Evolutionary conservation across 2,113 vertebrate genomes (phyloP).

Genomic region (Phyllostomus discolor): DNA sequence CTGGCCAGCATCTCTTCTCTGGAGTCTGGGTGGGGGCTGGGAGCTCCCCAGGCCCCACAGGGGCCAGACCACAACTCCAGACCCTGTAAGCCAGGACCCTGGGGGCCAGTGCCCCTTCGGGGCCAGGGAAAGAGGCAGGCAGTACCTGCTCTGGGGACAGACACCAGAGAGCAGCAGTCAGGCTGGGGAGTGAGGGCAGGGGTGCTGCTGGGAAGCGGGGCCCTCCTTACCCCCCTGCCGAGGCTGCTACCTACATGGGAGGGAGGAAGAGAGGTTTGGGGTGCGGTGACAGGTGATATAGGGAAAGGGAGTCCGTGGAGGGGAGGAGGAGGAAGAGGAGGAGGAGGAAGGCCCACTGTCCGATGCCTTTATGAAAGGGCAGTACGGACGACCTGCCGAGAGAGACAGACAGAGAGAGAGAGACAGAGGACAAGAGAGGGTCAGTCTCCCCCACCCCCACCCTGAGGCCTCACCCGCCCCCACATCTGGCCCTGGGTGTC

Average conservation of each 20-base stretch:
- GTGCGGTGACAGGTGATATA: conserved; percentile 88
- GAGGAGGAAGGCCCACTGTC: conserved; percentile 89
- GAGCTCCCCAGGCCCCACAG: conserved; percentile 50
- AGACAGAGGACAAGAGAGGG: conserved; percentile 80
- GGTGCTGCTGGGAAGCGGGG: conserved; percentile 62
- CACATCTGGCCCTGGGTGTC: conserved; percentile 34
- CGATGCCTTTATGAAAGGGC: conserved; percentile 98
- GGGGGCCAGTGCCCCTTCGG: conserved; percentile 34
- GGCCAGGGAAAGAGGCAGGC: conserved; percentile 61
- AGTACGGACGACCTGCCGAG: conserved; percentile 95
- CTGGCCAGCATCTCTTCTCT: conserved; percentile 49
- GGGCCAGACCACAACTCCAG: conserved; percentile 51
- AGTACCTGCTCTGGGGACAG: conserved; percentile 45
- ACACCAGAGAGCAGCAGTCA: conserved; percentile 47
- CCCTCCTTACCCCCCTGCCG: conserved; percentile 54
- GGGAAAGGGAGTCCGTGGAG: conserved; percentile 86
- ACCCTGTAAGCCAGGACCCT: conserved; percentile 36
- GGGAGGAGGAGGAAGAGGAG: conserved; percentile 86
- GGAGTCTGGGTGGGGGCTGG: conserved; percentile 58
- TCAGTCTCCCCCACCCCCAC: conserved; percentile 78
- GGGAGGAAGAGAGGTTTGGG: conserved; percentile 87
- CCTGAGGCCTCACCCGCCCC: conserved; percentile 65
- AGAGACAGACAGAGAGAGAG: conserved; percentile 84
- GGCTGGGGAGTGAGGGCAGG: conserved; percentile 56
- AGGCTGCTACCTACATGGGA: conserved; percentile 86